Evolutionary conservation across 2,888 invertebrate genomes (phyloP), one percentile per base, ranked within the genome.

Genomic region (Scaptomyza flava): DNA sequence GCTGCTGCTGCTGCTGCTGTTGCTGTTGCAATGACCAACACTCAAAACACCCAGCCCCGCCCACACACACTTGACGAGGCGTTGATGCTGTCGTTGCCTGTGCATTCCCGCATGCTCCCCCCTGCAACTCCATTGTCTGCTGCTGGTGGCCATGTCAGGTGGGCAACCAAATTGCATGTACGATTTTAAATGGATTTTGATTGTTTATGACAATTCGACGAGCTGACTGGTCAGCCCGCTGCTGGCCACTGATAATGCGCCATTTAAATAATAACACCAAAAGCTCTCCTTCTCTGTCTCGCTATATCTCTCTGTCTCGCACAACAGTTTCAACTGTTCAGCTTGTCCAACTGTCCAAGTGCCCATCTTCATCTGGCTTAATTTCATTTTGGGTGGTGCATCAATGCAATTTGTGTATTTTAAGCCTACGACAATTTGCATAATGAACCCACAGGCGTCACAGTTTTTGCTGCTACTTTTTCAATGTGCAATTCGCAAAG

Each of bases 141-240:
- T 52, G 58, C 51, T 38, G 47, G 50, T 57, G 54, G 7, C 48
- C 51, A n/a, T 72, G 58, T 61, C 74, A 75, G 77, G 70, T 76
- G 69, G 48, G 51, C 47, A 17, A 0, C 77, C 86, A 83, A 88
- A 83, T 89, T 77, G 81, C 79, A 87, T 87, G 87, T 81, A 84
- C 77, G 81, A 87, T 89, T 89, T 89, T 81, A 89, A 90, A 90
- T 90, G 89, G 90, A 85, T 89, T 90, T 90, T 89, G 89, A 89
- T 90, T 90, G 89, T 89, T 89, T 87, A 89, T 85, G 90, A 87
- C 81, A 79, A 85, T 87, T 87, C 80, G 75, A 84, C 75, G 76
- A 83, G 73, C 71, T 73, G 81, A 86, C 83, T 86, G 82, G 80
- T 65, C 79, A 70, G 63, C 54, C 66, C 83, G 76, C 86, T 87